Conservation (phyloP, 37 sponge, comb jelly and placozoan species). For the Haliclona indistincta region DNA sequence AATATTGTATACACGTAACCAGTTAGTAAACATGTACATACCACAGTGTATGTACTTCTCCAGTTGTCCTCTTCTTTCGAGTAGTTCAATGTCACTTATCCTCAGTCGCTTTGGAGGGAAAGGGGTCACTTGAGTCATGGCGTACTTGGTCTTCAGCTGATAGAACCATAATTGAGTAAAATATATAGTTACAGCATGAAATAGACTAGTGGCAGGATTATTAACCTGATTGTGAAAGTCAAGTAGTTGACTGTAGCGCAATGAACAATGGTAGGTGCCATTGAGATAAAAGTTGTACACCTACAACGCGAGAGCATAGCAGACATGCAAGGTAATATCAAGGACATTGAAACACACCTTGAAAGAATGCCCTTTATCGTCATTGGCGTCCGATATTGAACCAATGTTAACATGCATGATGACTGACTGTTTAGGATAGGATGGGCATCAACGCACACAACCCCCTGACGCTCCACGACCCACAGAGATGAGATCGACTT, state of each 20-base stretch:
- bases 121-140: conserved; percentile 23
- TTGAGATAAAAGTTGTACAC: conserved; percentile 65
- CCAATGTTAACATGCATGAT: conserved; percentile 3
- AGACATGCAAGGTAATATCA: neutral
- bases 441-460: too few species aligned
- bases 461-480: too few species aligned
- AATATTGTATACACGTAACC: neutral
- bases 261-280: conserved; percentile 66
- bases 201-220: neutral
- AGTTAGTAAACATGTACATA: neutral
- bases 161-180: neutral
- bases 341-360: neutral
- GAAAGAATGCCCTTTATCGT: neutral
- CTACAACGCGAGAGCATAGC: neutral
- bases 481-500: too few species aligned
- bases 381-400: neutral
- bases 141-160: conserved; percentile 42
- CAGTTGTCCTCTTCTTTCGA: conserved; percentile 19
- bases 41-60: conserved; percentile 48
- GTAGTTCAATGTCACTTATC: conserved; percentile 16
- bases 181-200: neutral
- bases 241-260: conserved; percentile 68
- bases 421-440: too few species aligned
- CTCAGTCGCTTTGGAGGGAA: conserved; percentile 37
- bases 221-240: conserved; percentile 57